Percentiles rank a stretch among this genome's conserved stretches.
phyloP scores from a whole-genome alignment of 2,888 invertebrate species.

The Dioctria rufipes region DNA sequence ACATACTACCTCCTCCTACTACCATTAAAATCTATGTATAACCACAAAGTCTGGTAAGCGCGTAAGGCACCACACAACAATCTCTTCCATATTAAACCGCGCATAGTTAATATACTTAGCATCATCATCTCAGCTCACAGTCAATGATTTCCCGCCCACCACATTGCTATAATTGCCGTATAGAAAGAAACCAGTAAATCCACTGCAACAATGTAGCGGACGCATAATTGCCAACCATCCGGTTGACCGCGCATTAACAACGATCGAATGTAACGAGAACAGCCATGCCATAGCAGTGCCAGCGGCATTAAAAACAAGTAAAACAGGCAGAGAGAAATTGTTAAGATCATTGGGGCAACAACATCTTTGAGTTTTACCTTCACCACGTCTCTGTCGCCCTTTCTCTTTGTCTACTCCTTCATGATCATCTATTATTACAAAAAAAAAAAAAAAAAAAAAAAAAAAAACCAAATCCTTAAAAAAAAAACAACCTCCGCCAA shows the following conservation, averaged over 20 bases:
- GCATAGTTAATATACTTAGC: no score
- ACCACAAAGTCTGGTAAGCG: neutral
- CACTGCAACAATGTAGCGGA: conserved; percentile 11
- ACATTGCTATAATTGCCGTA: neutral
- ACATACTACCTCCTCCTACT: no score
- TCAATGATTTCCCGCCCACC: neutral
- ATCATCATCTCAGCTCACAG: neutral
- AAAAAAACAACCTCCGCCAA: no score
- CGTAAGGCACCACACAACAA: neutral
- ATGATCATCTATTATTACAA: no score
- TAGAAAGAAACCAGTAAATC: conserved; percentile 1
- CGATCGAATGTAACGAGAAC: no score
- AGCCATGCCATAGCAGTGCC: no score
- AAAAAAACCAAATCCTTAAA: no score
- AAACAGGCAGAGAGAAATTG: neutral
- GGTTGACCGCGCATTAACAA: neutral
- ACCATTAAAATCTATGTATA: neutral
- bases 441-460: no score
- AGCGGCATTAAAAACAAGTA: neutral
- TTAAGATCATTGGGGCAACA: conserved; percentile 14
- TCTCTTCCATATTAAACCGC: conserved; percentile 8
- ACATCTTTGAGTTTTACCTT: no score
- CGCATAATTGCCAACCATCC: conserved; percentile 1
- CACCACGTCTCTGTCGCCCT: neutral
- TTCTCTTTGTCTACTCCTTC: neutral